Evolutionary conservation across 2,888 invertebrate species (phyloP).

Genomic region (Lomographa bimaculata): DNA sequence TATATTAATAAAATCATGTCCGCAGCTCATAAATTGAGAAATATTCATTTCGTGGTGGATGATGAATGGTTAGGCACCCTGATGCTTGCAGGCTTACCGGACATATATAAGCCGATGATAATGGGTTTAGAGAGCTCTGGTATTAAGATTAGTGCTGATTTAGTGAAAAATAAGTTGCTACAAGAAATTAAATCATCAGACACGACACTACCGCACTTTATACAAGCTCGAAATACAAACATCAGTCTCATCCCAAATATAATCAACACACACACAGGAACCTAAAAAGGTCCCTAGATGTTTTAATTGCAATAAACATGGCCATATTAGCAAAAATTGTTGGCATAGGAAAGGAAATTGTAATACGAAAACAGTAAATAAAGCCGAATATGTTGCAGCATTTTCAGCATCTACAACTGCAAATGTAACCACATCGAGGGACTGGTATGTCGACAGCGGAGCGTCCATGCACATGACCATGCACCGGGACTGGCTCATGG

Average conservation of each 20-base stretch:
- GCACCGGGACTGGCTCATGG: too few species aligned
- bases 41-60: conserved; percentile 22
- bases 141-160: conserved; percentile 1
- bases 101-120: conserved; percentile 24
- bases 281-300: conserved; percentile 10
- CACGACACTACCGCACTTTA: neutral
- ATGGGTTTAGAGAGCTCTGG: conserved; percentile 25
- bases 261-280: too few species aligned
- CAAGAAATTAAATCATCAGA: conserved; percentile 1
- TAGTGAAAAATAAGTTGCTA: conserved; percentile 3
- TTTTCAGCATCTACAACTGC: conserved; percentile 11
- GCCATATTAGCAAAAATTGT: conserved; percentile 14
- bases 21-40: conserved; percentile 20
- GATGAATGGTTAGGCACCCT: conserved; percentile 29
- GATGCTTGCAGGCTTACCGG: conserved; percentile 26
- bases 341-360: conserved; percentile 1
- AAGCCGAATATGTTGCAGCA: conserved; percentile 4
- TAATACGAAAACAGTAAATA: conserved; percentile 4
- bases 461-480: conserved; percentile 16
- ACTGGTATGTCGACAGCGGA: conserved; percentile 19
- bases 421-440: neutral
- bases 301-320: conserved; percentile 18
- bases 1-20: conserved; percentile 26
- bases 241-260: neutral
- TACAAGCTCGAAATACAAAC: neutral